phyloP scores from a whole-genome alignment of 2,888 invertebrate genomes.

The Sinohyriopsis cumingii region DNA sequence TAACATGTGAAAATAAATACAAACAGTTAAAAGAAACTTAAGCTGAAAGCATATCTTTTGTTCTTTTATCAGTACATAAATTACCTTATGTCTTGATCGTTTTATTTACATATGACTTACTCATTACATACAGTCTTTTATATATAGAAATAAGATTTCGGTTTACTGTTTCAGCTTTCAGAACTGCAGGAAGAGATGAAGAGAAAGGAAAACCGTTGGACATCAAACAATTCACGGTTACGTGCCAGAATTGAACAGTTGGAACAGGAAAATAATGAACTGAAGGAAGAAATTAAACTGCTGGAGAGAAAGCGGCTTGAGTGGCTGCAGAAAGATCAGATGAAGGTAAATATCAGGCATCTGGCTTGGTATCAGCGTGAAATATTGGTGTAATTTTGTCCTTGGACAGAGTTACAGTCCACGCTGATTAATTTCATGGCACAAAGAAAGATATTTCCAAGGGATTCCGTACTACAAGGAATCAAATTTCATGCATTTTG shows the following conservation, averaged over 20 bases:
- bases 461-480: no score
- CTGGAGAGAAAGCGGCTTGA: conserved; percentile 68
- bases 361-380: neutral
- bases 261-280: conserved; percentile 68
- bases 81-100: no score
- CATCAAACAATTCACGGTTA: conserved; percentile 62
- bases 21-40: no score
- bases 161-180: conserved; percentile 41
- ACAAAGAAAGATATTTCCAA: no score
- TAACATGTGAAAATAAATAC: no score
- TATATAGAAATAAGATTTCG: neutral
- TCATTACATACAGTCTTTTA: no score
- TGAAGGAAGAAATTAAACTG: conserved; percentile 66
- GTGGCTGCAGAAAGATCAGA: conserved; percentile 61
- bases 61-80: no score
- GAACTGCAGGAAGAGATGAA: conserved; percentile 70
- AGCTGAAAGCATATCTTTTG: no score
- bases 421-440: no score
- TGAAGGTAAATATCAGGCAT: conserved; percentile 16
- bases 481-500: no score
- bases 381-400: neutral
- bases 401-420: no score
- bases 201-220: conserved; percentile 69
- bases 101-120: no score
- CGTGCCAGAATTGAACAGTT: conserved; percentile 63